Conservation (phyloP, 2,888 invertebrate genomes). For the Lampropteryx suffumata region DNA sequence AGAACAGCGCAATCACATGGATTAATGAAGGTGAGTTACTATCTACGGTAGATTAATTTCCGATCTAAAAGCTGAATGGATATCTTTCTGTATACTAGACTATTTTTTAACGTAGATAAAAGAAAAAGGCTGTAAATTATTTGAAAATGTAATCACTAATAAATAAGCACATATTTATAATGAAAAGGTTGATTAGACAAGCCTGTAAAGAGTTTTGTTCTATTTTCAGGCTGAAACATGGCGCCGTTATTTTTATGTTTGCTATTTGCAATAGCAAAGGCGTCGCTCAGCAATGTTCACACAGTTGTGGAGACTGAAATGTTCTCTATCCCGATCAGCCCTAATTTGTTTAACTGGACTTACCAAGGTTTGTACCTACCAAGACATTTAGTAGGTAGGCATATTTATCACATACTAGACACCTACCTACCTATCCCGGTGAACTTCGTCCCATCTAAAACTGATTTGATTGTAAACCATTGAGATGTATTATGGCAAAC, state of each 20-base stretch:
- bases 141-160: too few species aligned
- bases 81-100: too few species aligned
- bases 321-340: constrained; percentile 90
- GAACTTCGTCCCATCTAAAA: too few species aligned
- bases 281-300: constrained; percentile 52
- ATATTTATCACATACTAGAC: too few species aligned
- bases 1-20: constrained; percentile 23
- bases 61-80: too few species aligned
- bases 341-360: constrained; percentile 91
- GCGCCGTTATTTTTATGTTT: constrained; percentile 32
- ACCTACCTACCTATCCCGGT: too few species aligned
- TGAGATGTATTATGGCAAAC: too few species aligned
- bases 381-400: too few species aligned
- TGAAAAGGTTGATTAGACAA: neutral
- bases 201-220: neutral
- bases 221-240: constrained; percentile 39
- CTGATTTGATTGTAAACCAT: too few species aligned
- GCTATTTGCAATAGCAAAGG: constrained; percentile 36
- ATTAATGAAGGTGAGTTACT: constrained; percentile 26
- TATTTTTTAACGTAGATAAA: too few species aligned
- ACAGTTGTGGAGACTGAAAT: constrained; percentile 88
- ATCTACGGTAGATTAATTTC: neutral
- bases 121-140: too few species aligned
- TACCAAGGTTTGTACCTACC: constrained; percentile 79
- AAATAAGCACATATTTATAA: too few species aligned